Percentiles rank a stretch among this genome's conserved stretches.
Conservation (phyloP, 2,888 invertebrate genomes). For the Leucophora obtusa region DNA sequence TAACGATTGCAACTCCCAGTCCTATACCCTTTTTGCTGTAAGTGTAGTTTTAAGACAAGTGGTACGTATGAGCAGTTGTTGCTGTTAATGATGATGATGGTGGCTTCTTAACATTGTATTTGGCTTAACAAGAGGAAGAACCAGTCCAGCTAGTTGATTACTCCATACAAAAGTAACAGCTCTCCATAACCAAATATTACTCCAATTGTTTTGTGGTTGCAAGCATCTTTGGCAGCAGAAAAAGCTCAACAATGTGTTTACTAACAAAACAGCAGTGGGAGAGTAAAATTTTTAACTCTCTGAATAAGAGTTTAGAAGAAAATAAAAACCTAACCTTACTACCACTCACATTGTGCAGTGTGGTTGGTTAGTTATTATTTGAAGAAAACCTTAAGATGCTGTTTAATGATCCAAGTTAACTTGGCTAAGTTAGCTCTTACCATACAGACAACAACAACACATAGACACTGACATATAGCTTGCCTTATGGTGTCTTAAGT, state of each 20-base stretch:
- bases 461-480: background rate
- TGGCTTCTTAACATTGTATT: constrained; percentile 38
- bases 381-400: constrained; percentile 42
- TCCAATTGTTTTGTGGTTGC: constrained; percentile 23
- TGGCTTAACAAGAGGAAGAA: constrained; percentile 34
- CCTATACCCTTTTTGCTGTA: too few species aligned
- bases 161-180: background rate
- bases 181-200: constrained; percentile 10
- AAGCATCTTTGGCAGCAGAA: background rate
- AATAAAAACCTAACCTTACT: constrained; percentile 11
- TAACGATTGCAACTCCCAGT: too few species aligned
- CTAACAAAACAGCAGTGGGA: background rate
- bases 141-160: constrained; percentile 45
- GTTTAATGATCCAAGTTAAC: constrained; percentile 32
- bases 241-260: background rate
- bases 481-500: constrained; percentile 29
- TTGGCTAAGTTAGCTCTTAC: background rate
- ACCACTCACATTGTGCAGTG: constrained; percentile 1
- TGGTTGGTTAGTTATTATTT: constrained; percentile 21
- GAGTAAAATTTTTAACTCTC: background rate
- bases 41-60: too few species aligned
- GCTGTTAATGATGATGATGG: too few species aligned
- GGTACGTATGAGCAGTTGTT: constrained; percentile 5
- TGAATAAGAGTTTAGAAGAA: background rate
- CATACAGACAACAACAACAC: background rate